Conservation (phyloP, 1,140 invertebrate species). For the Neodiprion lecontei region DNA sequence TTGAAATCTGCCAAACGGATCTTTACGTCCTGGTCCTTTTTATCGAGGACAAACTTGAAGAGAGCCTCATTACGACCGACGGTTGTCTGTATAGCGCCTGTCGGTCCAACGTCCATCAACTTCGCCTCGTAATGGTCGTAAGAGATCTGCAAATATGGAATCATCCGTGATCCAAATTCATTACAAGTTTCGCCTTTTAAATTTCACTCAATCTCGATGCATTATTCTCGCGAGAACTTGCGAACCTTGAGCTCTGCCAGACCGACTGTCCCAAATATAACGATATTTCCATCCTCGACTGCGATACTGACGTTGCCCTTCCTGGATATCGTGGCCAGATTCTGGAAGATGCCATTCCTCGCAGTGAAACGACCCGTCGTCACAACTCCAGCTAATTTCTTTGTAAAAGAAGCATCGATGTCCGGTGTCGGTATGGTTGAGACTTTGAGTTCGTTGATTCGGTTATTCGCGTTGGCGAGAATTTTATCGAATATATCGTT, state of each 20-base stretch:
- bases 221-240: neutral
- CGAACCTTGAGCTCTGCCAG: neutral
- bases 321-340: neutral
- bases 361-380: constrained; percentile 34
- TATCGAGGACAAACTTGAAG: constrained; percentile 35
- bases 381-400: constrained; percentile 30
- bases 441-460: constrained; percentile 4
- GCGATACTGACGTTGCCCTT: neutral
- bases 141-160: constrained; percentile 30
- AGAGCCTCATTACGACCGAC: constrained; percentile 35
- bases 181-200: neutral
- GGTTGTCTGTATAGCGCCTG: constrained; percentile 32
- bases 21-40: constrained; percentile 31
- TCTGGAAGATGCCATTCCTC: constrained; percentile 26
- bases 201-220: neutral
- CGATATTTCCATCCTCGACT: neutral
- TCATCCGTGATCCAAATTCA: neutral
- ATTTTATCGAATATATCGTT: constrained; percentile 18
- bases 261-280: neutral
- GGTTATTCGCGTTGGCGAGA: constrained; percentile 9
- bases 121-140: constrained; percentile 37
- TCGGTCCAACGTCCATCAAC: constrained; percentile 37
- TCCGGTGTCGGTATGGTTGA: neutral
- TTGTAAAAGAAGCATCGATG: constrained; percentile 14
- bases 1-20: constrained; percentile 34